Evolutionary conservation across 2,113 vertebrate genomes (phyloP), one percentile per base, ranked within the genome.

Genomic region (Nanger granti): DNA sequence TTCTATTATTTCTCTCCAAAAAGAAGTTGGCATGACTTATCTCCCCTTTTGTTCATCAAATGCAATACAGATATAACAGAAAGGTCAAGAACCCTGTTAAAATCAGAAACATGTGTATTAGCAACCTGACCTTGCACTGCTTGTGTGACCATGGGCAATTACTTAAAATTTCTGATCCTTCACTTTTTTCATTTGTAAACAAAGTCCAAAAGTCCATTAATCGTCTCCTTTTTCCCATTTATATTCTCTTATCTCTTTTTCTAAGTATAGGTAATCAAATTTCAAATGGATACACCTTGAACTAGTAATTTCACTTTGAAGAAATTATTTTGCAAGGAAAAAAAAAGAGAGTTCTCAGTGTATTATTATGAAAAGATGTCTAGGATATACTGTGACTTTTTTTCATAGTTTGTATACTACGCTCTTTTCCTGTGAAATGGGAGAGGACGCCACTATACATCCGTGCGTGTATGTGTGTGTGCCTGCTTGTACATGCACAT

Each of bases 151-250:
- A 94, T 20, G 8, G 29, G 6, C 80, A 92, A 69, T 92, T 85
- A 92, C 24, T 92, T 79, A 66, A 95, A 95, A 62, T 73, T 90
- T 59, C 64, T 69, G 17, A 91, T 83, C 57, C 41, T 96, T 79
- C 37, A 95, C 62, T 79, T 85, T 89, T 94, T 80, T 84, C 22
- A 85, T 64, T 66, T 96, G 85, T 88, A 93, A 94, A 97, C 34
- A 86, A 93, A 91, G 64, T 37, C n/a, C 52, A 84, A 79, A 95
- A 83, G 49, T 57, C 54, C 54, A 90, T 54, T 44, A 18, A 44
- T 26, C n/a, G 37, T 73, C 55, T 88, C 55, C 28, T 34, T 82
- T 84, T 89, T 52, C 41, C n/a, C 52, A 80, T 8, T 93, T 83
- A 66, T 31, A 94, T 41, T 60, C 18, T 37, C 41, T 94, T 62